Evolutionary conservation across 35 echinoderm and acorn worm genomes (phyloP), one percentile per base, ranked within the genome.

Genomic region (Amphiura filiformis): DNA sequence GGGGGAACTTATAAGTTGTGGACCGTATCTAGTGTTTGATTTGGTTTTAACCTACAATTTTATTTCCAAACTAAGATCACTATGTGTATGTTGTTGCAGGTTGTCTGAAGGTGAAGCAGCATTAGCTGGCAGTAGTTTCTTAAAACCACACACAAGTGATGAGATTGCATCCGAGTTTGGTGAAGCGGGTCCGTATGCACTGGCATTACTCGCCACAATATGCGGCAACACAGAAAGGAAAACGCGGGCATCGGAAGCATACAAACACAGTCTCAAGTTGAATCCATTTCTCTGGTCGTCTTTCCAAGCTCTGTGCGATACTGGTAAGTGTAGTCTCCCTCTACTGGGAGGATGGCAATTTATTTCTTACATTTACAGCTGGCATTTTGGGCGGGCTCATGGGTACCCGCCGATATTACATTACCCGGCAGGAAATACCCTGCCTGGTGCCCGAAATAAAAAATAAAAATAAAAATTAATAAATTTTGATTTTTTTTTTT

Each of bases 221-320:
- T 65, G 35, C 92, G 94, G 96, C 84, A 86, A 98, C 86, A 91
- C 87, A 35, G 96, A 98, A 77, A 85, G 96, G 34, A 40, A 91
- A 87, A 34, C 78, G 32, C 84, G 81, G 78, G 82, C 92, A 38
- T 83, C 76, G 56, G 96, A 98, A 49, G 90, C 87, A 77, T 91
- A 94, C 80, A 94, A 90, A 84, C 92, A 93, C 26, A 89, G 88
- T 40, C 61, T 98, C 23, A 98, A 98, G 79, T 57, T 91, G 23
- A 98, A 98, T 84, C 96, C 96, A 61, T 98, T 94, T 89, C 87
- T 98, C 23, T 98, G 96, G 96, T 92, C 90, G 22, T 94, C 89
- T 13, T 98, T 92, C 87, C 61, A 91, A 90, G 89, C 87, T 0
- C 84, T 98, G 32, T 98, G 96, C 81, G 90, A 98, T 88, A 64